Conservation (phyloP, 2,113 vertebrate genomes). For the Urocolius indicus region DNA sequence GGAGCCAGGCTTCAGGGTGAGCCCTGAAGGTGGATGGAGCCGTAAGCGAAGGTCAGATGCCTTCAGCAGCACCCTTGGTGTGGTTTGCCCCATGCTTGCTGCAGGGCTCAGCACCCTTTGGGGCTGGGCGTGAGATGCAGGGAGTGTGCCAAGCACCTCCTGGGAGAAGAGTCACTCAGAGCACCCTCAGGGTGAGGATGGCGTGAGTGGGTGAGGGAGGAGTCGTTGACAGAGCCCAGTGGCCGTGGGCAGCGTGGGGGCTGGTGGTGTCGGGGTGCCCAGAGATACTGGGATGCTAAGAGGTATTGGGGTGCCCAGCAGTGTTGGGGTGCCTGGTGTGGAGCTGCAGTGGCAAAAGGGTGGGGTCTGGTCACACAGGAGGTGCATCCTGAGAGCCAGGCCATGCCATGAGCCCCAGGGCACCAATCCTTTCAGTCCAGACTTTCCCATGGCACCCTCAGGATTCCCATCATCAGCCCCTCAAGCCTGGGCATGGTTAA, state of each 20-base stretch:
- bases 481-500: slow-evolving; percentile 44
- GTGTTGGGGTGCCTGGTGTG: not conserved
- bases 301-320: fast-evolving
- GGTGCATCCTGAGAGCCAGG: not conserved
- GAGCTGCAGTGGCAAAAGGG: fast-evolving
- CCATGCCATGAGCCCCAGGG: fast-evolving
- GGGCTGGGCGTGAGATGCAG: fast-evolving
- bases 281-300: fast-evolving
- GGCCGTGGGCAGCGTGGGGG: fast-evolving
- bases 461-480: not conserved
- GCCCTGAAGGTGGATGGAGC: not conserved
- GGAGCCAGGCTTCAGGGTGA: not conserved
- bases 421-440: not conserved
- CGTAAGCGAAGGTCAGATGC: fast-evolving
- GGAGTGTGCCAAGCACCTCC: fast-evolving
- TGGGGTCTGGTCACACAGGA: not conserved
- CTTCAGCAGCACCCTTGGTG: not conserved
- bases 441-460: not conserved
- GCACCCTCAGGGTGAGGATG: not conserved
- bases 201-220: fast-evolving
- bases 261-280: fast-evolving
- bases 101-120: not conserved
- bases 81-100: fast-evolving
- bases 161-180: not conserved
- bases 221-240: not conserved